A percentile compares a stretch with the other conserved stretches of the same genome.
These are phyloP conservation scores for Hypocryptadius cinnamomeus DNA, from an alignment of 2,113 vertebrate species.

Conservation along the genomic window DNA sequence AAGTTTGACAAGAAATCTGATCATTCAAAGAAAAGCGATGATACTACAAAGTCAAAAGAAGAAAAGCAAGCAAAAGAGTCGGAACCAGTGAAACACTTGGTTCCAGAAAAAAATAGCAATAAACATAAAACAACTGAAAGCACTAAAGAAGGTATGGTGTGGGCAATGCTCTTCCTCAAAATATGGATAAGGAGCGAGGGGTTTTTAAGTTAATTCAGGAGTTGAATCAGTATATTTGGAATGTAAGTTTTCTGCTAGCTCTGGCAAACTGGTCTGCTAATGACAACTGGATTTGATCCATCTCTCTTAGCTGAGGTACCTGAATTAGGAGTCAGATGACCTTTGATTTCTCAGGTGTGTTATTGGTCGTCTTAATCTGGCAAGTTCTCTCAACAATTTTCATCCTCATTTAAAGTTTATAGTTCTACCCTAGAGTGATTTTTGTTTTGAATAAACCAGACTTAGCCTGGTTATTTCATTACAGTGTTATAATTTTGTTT, in stretches of 20 bases:
- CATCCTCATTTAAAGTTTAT: not conserved
- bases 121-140: slow-evolving; percentile 79
- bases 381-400: not conserved
- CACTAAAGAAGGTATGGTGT: slow-evolving; percentile 83
- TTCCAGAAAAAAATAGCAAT: slow-evolving; percentile 73
- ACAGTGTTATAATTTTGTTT: not conserved
- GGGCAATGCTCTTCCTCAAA: not conserved
- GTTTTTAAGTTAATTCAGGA: not conserved
- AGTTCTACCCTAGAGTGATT: not conserved
- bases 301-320: not conserved
- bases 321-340: not conserved
- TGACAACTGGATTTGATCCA: not conserved
- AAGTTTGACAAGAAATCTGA: slow-evolving; percentile 71
- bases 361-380: not conserved
- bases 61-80: slow-evolving; percentile 65
- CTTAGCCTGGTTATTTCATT: not conserved
- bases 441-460: not conserved
- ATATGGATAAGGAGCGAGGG: not conserved
- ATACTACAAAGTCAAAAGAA: slow-evolving; percentile 58
- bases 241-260: not conserved
- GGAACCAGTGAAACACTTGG: slow-evolving; percentile 42
- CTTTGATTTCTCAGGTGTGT: not conserved
- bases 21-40: slow-evolving; percentile 64
- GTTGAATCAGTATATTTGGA: not conserved
- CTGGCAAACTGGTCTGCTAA: not conserved